A percentile compares a stretch with the other conserved stretches of the same genome.
phyloP scores from a whole-genome alignment of 1,140 invertebrate species.

The Papilio aristodemus region DNA sequence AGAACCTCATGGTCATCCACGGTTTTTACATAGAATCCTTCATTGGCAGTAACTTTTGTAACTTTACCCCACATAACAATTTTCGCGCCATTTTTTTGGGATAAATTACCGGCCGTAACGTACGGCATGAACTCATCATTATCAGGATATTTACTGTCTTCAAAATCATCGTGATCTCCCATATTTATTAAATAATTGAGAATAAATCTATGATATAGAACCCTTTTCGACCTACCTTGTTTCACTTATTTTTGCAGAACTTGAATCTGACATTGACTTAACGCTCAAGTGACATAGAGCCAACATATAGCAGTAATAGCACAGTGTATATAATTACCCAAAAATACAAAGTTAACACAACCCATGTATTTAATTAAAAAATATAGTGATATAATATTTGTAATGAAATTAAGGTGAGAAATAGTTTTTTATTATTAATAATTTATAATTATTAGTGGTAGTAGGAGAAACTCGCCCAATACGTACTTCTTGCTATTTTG shows the following conservation, averaged over 20 bases:
- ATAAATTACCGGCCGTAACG: slow-evolving; percentile 69
- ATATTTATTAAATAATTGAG: slow-evolving; percentile 39
- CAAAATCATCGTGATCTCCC: slow-evolving; percentile 72
- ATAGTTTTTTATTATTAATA: too few relatives aligned
- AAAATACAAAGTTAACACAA: not conserved
- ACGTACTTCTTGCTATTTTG: too few relatives aligned
- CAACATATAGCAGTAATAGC: too few relatives aligned
- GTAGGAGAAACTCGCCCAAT: too few relatives aligned
- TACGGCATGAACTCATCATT: slow-evolving; percentile 75
- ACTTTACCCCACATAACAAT: slow-evolving; percentile 74
- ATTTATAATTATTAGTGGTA: too few relatives aligned
- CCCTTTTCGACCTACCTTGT: not conserved
- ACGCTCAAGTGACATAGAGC: not conserved
- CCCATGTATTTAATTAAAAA: too few relatives aligned
- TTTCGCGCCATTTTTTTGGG: slow-evolving; percentile 73
- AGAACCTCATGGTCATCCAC: slow-evolving; percentile 73
- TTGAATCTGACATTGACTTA: not conserved
- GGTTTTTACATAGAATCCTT: slow-evolving; percentile 73
- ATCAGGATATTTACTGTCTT: slow-evolving; percentile 74
- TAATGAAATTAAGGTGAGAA: too few relatives aligned
- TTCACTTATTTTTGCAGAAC: not conserved
- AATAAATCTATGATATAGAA: not conserved
- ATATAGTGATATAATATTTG: too few relatives aligned
- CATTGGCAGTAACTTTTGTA: slow-evolving; percentile 65
- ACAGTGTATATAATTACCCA: too few relatives aligned